Evolutionary conservation across 2,113 vertebrate genomes (phyloP), one percentile per base, ranked within the genome.

Genomic region (Xiphorhynchus elegans): DNA sequence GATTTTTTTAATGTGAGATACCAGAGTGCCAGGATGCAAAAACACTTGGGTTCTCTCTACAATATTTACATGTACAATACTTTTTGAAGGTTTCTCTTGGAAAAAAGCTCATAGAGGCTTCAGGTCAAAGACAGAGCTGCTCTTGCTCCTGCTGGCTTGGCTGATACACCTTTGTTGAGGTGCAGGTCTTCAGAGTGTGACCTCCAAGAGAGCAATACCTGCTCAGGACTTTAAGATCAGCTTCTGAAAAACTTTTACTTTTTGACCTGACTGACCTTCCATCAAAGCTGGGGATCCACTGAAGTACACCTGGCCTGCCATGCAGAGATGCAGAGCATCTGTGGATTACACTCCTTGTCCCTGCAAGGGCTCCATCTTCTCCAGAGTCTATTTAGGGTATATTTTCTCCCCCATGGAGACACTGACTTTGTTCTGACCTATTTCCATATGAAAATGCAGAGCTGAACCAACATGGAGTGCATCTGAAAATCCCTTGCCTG

Each of bases 401-500:
- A 42, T 55, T 68, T 92, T 50, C 35, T 87, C 6, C 10, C 13
- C 19, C 11, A 6, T 4, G 7, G 20, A 37, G 33, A 56, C 26
- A 59, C 50, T 6, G 1, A 49, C 14, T 13, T 23, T 68, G 24
- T 59, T 74, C 29, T 70, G 55, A 84, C 6, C 7, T 19, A 64
- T 19, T 64, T 52, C 49, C 62, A 52, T 4, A 24, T 56, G n/a
- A 72, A 77, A 95, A 73, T 18, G 17, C 10, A 50, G 33, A 81
- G 26, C 1, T 76, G 58, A 40, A 63, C 5, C 84, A 79, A 52
- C 23, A 60, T 0, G 0, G 33, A 63, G 6, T 13, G 5, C 35
- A 64, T 16, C 37, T 78, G 62, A 66, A 96, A 87, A 67, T 25
- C 44, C 53, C 53, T 56, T 46, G 18, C 37, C 40, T 49, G 15